Evolutionary conservation across 2,797 vertebrate genomes (phyloP).

Genomic region (Tangara arthus): DNA sequence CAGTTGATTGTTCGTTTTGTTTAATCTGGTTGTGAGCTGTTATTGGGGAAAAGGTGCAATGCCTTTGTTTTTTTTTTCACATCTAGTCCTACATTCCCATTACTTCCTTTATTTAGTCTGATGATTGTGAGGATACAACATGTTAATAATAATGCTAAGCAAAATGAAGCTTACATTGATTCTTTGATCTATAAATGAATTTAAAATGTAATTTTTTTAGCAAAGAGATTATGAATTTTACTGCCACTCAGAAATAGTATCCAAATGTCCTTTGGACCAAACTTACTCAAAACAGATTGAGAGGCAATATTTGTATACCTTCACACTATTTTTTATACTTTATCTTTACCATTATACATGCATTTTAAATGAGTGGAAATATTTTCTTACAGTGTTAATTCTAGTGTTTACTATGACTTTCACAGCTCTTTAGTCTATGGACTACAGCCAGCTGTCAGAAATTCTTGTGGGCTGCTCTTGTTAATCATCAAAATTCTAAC

Average conservation of each 20-base stretch:
- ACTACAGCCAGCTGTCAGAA: slow-evolving; percentile 40
- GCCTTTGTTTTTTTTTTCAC: background rate
- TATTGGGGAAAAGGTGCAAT: background rate
- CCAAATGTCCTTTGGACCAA: background rate
- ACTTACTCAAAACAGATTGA: background rate
- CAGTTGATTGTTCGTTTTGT: background rate
- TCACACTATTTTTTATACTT: background rate
- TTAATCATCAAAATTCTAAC: background rate
- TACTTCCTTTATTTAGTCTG: background rate
- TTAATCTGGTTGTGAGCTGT: background rate
- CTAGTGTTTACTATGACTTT: slow-evolving; percentile 37
- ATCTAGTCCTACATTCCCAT: background rate
- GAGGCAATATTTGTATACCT: background rate
- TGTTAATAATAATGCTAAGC: background rate
- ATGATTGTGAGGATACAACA: background rate
- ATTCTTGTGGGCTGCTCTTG: slow-evolving; percentile 21
- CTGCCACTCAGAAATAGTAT: background rate
- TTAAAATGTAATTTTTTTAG: background rate
- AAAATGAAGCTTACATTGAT: background rate
- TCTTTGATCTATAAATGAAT: background rate
- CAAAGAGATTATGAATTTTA: background rate
- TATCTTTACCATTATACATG: background rate
- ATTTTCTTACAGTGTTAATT: slow-evolving; percentile 17
- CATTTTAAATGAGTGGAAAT: slow-evolving; percentile 12
- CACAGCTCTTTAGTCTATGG: slow-evolving; percentile 43